Percentiles rank a stretch among this genome's conserved stretches.
Conservation (phyloP, 2,888 invertebrate species). For the Sipha maydis region DNA sequence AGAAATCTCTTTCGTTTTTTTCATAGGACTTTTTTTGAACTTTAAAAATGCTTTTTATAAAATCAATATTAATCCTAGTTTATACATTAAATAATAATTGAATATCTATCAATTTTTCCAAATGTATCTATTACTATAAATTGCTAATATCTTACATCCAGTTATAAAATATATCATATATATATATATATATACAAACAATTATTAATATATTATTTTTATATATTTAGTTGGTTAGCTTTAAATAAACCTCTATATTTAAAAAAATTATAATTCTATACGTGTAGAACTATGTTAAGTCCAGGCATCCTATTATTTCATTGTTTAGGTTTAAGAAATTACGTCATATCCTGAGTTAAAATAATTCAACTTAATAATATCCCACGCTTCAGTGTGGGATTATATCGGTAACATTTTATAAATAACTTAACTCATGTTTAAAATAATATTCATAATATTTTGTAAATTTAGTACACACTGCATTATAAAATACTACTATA, state of each 20-base stretch:
- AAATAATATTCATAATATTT: neutral
- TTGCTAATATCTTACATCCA: too few relatives aligned
- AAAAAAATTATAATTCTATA: neutral
- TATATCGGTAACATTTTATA: neutral
- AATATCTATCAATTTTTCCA: neutral
- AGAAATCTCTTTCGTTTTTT: neutral
- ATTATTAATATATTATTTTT: too few relatives aligned
- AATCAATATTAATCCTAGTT: constrained; percentile 29
- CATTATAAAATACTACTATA: neutral
- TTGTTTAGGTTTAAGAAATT: neutral
- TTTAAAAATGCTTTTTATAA: neutral
- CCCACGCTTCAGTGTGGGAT: neutral
- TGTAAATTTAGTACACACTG: neutral
- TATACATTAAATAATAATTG: neutral
- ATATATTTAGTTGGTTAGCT: too few relatives aligned
- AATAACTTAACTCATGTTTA: neutral
- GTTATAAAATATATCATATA: too few relatives aligned
- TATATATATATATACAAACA: too few relatives aligned
- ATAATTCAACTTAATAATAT: constrained; percentile 5
- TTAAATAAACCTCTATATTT: neutral
- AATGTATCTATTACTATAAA: too few relatives aligned
- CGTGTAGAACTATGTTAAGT: neutral
- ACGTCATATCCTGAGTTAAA: constrained; percentile 10
- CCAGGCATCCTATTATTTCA: neutral
- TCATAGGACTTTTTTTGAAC: neutral